Conservation (phyloP, 2,113 vertebrate species). For the Seriola rivoliana region DNA sequence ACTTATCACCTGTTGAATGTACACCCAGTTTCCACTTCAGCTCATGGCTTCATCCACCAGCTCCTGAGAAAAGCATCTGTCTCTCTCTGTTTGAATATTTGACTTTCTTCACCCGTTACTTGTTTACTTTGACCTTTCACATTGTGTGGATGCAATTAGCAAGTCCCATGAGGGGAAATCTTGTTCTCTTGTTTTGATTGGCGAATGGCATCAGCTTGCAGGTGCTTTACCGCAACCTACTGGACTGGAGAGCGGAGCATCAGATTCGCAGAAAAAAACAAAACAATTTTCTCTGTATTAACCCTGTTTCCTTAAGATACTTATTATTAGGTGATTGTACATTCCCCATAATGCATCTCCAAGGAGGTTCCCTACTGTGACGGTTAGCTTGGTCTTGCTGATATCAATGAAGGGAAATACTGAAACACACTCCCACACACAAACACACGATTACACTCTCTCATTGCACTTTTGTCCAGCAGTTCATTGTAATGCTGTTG, state of each 20-base stretch:
- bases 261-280: no score
- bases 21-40: background rate
- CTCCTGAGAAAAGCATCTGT: background rate
- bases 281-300: no score
- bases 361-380: no score
- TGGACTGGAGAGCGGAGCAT: no score
- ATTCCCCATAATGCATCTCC: no score
- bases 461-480: background rate
- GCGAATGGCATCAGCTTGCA: no score
- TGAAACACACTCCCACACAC: background rate
- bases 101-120: background rate
- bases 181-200: no score
- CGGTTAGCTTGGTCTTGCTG: no score
- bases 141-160: background rate
- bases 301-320: no score
- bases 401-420: background rate
- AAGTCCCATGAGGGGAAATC: no score
- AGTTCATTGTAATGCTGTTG: constrained; percentile 50
- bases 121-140: background rate
- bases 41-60: background rate
- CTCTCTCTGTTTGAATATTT: background rate
- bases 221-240: no score
- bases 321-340: no score
- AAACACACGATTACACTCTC: background rate
- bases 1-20: background rate